phyloP scores from a whole-genome alignment of 2,113 vertebrate species.

The Neotoma lepida region DNA sequence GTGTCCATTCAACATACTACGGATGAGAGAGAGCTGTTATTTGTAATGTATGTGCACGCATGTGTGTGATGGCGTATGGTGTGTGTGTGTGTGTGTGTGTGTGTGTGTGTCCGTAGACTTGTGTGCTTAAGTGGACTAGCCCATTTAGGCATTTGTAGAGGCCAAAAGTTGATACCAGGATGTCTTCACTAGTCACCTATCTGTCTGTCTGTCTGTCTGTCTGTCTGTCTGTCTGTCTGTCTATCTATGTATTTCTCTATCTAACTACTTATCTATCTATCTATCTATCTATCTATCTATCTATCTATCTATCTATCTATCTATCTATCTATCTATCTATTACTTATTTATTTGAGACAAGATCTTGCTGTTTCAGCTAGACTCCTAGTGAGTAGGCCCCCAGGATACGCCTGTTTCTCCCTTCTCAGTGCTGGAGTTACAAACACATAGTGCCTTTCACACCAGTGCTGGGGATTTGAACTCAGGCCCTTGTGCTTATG shows the following conservation, averaged over 20 bases:
- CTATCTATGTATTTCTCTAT: no score
- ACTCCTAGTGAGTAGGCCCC: background rate
- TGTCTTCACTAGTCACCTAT: background rate
- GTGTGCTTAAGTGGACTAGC: background rate
- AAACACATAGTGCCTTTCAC: background rate
- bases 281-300: no score
- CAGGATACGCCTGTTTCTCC: background rate
- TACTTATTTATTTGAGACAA: no score
- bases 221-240: no score
- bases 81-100: background rate
- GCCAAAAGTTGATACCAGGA: background rate
- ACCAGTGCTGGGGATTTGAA: background rate
- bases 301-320: no score
- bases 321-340: background rate
- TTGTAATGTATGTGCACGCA: background rate
- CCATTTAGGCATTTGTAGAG: background rate
- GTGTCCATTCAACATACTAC: background rate
- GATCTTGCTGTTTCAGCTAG: background rate
- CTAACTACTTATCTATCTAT: no score
- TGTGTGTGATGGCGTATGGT: background rate
- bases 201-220: background rate
- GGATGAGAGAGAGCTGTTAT: constrained; percentile 8
- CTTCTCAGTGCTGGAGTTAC: background rate
- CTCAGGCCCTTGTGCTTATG: no score
- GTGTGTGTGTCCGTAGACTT: no score